A percentile compares a stretch with the other conserved stretches of the same genome.
These are phyloP conservation scores for Eudasyphora cyanicolor DNA, from an alignment of 2,888 invertebrate genomes.

Conservation along the genomic window DNA sequence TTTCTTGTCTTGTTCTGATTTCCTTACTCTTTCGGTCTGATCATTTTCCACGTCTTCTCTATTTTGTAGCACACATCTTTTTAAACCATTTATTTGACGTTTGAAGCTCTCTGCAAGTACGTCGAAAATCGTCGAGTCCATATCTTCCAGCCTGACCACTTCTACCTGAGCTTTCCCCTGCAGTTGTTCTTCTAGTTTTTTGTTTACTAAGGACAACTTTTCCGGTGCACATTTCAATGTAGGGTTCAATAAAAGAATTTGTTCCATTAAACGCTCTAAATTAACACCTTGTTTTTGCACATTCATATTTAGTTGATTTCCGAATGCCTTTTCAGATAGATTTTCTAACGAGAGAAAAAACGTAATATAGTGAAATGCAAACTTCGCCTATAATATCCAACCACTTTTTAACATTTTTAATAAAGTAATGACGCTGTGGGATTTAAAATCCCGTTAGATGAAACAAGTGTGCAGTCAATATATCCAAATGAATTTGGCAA, in stretches of 20 bases:
- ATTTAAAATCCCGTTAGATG: too few relatives aligned
- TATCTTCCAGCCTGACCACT: conserved; percentile 38
- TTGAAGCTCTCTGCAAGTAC: conserved; percentile 29
- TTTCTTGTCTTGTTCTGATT: neutral
- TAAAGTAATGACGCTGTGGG: too few relatives aligned
- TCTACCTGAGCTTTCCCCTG: conserved; percentile 39
- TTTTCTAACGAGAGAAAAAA: too few relatives aligned
- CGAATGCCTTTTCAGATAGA: too few relatives aligned
- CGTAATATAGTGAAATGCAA: too few relatives aligned
- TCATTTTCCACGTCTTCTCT: too few relatives aligned
- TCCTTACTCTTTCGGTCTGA: neutral
- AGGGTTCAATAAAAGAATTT: conserved; percentile 43
- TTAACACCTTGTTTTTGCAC: conserved; percentile 20
- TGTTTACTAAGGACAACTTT: conserved; percentile 7
- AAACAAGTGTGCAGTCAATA: too few relatives aligned
- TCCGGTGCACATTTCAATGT: conserved; percentile 14
- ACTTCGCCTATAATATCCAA: too few relatives aligned
- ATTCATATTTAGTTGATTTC: conserved; percentile 40
- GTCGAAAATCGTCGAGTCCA: conserved; percentile 33
- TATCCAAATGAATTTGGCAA: too few relatives aligned
- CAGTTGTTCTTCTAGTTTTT: conserved; percentile 38
- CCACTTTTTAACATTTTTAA: too few relatives aligned
- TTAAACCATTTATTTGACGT: conserved; percentile 29
- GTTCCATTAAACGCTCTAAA: conserved; percentile 56
- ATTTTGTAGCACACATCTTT: conserved; percentile 21